Conservation (phyloP, 2,113 vertebrate genomes). For the Dryoscopus gambensis region DNA sequence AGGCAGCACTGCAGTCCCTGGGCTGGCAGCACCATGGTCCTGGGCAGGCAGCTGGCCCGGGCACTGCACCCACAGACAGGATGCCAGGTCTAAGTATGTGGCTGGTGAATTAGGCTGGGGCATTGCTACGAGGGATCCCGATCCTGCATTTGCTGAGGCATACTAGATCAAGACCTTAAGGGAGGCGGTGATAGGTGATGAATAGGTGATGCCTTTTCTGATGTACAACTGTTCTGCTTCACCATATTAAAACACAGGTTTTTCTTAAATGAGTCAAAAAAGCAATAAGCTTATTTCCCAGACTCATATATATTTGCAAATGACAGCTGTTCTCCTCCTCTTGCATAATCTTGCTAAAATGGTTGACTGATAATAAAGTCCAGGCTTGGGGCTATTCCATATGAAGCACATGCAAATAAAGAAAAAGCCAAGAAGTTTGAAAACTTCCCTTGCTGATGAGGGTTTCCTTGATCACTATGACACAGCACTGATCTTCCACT, state of each 20-base stretch:
- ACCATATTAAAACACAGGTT: not conserved
- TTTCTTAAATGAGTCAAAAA: not conserved
- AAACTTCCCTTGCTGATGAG: not conserved
- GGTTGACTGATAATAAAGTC: not conserved
- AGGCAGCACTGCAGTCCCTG: fast-evolving
- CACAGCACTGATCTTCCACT: not conserved
- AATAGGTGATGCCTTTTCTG: not conserved
- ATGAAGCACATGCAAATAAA: not conserved
- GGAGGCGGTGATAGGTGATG: not conserved
- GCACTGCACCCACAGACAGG: fast-evolving
- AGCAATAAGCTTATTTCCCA: not conserved
- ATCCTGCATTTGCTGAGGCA: not conserved
- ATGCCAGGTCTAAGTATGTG: fast-evolving
- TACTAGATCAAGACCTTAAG: not conserved
- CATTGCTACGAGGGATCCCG: not conserved
- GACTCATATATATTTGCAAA: not conserved
- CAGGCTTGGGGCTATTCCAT: not conserved
- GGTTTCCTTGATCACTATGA: not conserved
- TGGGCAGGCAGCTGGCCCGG: not conserved
- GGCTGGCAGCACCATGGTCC: not conserved
- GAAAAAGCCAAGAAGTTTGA: not conserved
- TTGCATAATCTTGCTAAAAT: not conserved
- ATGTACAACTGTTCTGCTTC: not conserved
- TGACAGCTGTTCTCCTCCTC: not conserved
- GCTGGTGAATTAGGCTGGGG: not conserved